These are phyloP conservation scores for Ormyrus rosae DNA, from an alignment of 2,888 invertebrate genomes.

Conservation along the genomic window DNA sequence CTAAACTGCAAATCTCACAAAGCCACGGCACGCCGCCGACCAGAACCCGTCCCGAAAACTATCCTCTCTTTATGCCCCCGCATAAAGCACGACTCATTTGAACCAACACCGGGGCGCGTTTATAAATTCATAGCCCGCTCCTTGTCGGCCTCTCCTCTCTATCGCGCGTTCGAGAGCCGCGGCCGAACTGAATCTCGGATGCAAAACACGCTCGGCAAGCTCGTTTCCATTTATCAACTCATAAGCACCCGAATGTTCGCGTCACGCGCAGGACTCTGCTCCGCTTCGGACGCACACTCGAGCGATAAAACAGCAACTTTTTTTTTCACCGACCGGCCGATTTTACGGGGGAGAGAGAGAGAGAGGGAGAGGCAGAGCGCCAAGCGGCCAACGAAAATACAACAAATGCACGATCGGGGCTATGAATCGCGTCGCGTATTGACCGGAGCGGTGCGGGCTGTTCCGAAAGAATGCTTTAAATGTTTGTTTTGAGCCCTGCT, in stretches of 20 bases:
- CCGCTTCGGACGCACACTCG: constrained; percentile 11
- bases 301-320: constrained; percentile 13
- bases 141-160: not conserved
- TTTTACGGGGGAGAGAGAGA: constrained; percentile 31
- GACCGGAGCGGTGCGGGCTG: not conserved
- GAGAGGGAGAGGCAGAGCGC: too few species aligned
- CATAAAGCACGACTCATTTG: too few species aligned
- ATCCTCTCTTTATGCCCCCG: too few species aligned
- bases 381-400: constrained; percentile 32
- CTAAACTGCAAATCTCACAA: too few species aligned
- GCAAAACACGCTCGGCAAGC: constrained; percentile 39
- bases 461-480: too few species aligned
- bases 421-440: not conserved
- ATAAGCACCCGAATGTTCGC: constrained; percentile 37
- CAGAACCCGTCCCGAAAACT: too few species aligned
- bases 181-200: constrained; percentile 24
- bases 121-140: constrained; percentile 38
- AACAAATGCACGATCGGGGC: constrained; percentile 14
- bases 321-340: constrained; percentile 5
- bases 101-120: not conserved
- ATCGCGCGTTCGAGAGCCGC: not conserved
- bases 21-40: too few species aligned
- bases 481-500: too few species aligned
- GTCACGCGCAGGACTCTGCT: constrained; percentile 33
- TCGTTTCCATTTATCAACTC: constrained; percentile 50